These are phyloP conservation scores for Sebastes steindachneri DNA, from an alignment of 2,797 vertebrate species.

Conservation along the genomic window DNA sequence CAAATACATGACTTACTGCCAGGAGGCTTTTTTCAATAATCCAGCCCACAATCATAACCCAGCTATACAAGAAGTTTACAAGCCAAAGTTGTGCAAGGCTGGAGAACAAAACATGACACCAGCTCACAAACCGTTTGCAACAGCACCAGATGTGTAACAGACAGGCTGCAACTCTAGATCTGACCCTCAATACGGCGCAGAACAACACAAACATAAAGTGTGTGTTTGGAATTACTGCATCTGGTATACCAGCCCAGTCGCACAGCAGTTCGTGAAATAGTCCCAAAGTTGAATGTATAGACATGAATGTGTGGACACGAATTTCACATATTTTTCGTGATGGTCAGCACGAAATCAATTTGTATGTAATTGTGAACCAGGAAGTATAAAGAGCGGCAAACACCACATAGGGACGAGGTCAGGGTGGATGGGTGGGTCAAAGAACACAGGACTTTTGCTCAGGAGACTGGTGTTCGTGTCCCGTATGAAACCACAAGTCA, in stretches of 20 bases:
- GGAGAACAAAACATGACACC: constrained; percentile 4
- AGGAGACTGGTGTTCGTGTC: no score
- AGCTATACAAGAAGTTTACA: constrained; percentile 21
- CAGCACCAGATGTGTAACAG: background rate
- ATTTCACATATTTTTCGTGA: no score
- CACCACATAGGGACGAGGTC: no score
- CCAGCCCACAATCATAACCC: background rate
- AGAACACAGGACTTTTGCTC: no score
- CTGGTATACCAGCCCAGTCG: background rate
- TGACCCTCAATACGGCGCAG: background rate
- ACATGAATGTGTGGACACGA: no score
- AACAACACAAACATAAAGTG: background rate
- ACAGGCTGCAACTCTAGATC: background rate
- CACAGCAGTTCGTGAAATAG: no score
- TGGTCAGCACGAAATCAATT: no score
- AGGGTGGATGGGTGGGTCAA: no score
- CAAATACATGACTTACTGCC: constrained; percentile 16
- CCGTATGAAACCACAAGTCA: no score
- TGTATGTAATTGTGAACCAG: no score
- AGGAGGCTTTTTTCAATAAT: constrained; percentile 30
- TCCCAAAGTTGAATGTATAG: no score
- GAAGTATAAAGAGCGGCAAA: no score
- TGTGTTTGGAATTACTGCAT: background rate
- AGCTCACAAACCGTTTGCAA: background rate
- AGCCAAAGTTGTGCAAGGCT: constrained; percentile 12